Conservation (phyloP, 1,140 invertebrate genomes). For the Andrena cerasifolii region DNA sequence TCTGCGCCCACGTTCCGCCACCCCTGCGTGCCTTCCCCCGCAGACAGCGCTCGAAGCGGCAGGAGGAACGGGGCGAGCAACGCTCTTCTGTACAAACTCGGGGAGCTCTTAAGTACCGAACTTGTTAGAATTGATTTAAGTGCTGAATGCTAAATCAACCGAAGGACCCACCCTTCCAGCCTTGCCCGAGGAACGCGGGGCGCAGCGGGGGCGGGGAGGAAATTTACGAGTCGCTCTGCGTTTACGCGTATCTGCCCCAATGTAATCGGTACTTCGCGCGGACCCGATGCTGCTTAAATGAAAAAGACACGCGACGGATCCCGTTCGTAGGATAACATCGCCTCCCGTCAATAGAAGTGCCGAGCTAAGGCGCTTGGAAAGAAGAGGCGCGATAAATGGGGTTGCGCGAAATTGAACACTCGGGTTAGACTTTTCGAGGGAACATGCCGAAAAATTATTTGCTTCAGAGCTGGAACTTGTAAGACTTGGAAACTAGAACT, state of each 20-base stretch:
- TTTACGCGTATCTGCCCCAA: constrained; percentile 55
- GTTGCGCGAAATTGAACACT: no score
- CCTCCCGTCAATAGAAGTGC: no score
- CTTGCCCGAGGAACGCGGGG: background rate
- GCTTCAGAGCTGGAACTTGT: no score
- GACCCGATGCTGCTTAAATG: constrained; percentile 60
- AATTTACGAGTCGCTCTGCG: constrained; percentile 67
- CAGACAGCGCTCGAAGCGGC: constrained; percentile 59
- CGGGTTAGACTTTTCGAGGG: no score
- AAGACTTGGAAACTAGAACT: no score
- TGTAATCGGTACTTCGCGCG: constrained; percentile 64
- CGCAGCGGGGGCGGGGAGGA: constrained; percentile 32
- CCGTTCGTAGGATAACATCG: no score
- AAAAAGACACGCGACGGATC: constrained; percentile 45
- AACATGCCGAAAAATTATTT: no score
- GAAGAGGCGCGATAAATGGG: no score
- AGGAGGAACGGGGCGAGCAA: constrained; percentile 66
- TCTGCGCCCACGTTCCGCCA: constrained; percentile 75
- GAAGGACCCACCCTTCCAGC: constrained; percentile 66
- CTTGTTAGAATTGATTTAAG: constrained; percentile 83
- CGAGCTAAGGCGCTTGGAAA: no score
- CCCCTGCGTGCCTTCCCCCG: constrained; percentile 4
- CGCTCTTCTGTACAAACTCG: constrained; percentile 74
- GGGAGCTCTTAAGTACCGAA: constrained; percentile 81
- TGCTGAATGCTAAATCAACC: constrained; percentile 83